Base-by-base conservation (phyloP, 2,888 invertebrate species). In the Nasonia oneida region DNA sequence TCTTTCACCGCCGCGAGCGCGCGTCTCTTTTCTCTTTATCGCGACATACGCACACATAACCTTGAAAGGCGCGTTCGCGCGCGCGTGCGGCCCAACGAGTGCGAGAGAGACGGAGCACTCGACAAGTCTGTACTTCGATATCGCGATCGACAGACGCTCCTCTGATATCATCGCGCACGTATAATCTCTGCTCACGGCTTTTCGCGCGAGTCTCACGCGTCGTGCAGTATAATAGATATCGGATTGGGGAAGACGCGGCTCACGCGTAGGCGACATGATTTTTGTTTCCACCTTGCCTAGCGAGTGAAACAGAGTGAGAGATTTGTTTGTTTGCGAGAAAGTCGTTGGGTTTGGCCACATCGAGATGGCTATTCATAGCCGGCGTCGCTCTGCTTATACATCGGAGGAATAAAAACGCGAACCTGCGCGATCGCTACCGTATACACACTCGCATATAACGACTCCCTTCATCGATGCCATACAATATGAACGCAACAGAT, bases 1-100 rank as follows among this genome's bases (percentile, higher is more conserved):
- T 67, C 67, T 67, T 67, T 67, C 67, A 67, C 67, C 33, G 29
- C 67, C 29, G 10, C 29, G 29, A 29, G 33, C 67, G 67, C 67
- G 67, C 33, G 33, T 33, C 74, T 33, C 74, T 79, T 83, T 82
- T 87, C 84, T 86, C 84, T 85, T 74, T 85, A 82, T 74, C 78
- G 82, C 74, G 81, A 85, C 74, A 81, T 81, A 85, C 81, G 74
- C 70, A 42, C 80, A 83, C 83, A 81, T 85, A 85, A 85, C 85
- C 85, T 85, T 85, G 82, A 85, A 85, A 85, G 85, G 83, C 76
- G 70, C 86, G 75, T 70, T 39, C 39, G 23, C 23, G 23, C 23
- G 23, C 23, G 23, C 23, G 23, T 23, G 23, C 23, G n/a, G 76
- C 84, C 71, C 70, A 74, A 61, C 77, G 80, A 75, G 57, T 61